Evolutionary conservation across 2,797 vertebrate genomes (phyloP), one percentile per base, ranked within the genome.

Genomic region (Pogonophryne albipinna): DNA sequence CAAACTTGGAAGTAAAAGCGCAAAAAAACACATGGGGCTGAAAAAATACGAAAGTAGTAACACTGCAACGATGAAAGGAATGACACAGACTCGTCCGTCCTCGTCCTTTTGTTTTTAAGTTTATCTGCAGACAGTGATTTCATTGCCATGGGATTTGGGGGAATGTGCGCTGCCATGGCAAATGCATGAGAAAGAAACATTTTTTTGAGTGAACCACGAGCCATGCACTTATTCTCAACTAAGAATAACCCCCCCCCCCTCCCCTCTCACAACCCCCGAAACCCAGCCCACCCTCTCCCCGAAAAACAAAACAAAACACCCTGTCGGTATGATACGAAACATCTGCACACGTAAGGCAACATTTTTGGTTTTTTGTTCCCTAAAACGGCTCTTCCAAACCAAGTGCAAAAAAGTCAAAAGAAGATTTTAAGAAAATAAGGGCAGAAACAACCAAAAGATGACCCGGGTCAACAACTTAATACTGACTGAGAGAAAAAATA

Each of bases 311-410:
- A 45, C 17, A 47, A n/a, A 85, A 82, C 86, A 91, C 89, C 89
- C 92, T 86, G 90, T 89, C 79, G 60, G 82, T 88, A 89, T 87
- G 90, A 91, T 86, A 92, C 89, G 74, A 92, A 92, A 92, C 88
- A 85, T 91, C 92, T 90, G 91, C 94, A 94, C 92, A 92, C 85
- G 73, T 95, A 95, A 95, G 95, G 95, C 95, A 95, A 95, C 94
- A 93, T 93, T 94, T 95, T 95, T 95, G 94, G 94, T 95, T 92
- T 85, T 91, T 95, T 95, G 93, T 94, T 95, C 94, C 93, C 92
- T 90, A 92, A 82, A 94, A 92, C 90, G 91, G 92, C 94, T 94
- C 92, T 92, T 94, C 87, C 83, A 91, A 93, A 92, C 90, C 91
- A 93, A 92, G 92, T 93, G 92, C 91, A 93, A 93, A 89, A 53